Evolutionary conservation across 1,140 invertebrate genomes (phyloP), one percentile per base, ranked within the genome.

Genomic region (Tenebrio molitor): DNA sequence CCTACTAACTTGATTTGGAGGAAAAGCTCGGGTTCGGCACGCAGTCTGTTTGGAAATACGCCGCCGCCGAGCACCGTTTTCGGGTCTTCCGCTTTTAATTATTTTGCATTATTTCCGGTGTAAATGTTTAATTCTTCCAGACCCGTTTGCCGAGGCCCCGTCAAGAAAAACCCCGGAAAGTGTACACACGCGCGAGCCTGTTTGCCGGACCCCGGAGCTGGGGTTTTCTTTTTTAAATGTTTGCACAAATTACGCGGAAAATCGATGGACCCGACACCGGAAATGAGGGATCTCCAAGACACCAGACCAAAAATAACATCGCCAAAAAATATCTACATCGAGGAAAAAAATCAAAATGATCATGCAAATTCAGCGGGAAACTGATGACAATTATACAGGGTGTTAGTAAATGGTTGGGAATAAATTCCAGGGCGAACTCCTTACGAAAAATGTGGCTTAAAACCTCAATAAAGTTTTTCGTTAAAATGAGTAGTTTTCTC

Each of bases 1-100:
- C 64, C 62, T 50, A 73, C 71, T 73, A 73, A 73, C 71, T 73
- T 73, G 71, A 73, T 73, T 73, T 73, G 58, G 58, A 72, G 19
- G 58, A 66, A 72, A 65, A 42, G 62, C 39, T 19, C 7, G 33
- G 39, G 33, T 65, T 41, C 10, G 19, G 62, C 39, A 65, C 50
- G 12, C 50, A 25, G 15, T 58, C 21, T 58, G 23, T 29, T 53
- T 58, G 23, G 23, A 39, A 39, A 50, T 50, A 50, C 21, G 25
- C 25, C 25, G 25, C 25, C 25, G 8, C 25, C 25, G 25, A 29
- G 25, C 25, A 41, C 62, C 33, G 62, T 36, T 36, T 63, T 39
- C 17, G 62, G 62, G 62, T 39, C 62, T 65, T 65, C 39, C 33
- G 62, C 15, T 65, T 65, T 65, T 65, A 65, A 65, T 65, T 65